A percentile compares a stretch with the other conserved stretches of the same genome.
Conservation (phyloP, 1,140 invertebrate species). For the Brachionus plicatilis region DNA sequence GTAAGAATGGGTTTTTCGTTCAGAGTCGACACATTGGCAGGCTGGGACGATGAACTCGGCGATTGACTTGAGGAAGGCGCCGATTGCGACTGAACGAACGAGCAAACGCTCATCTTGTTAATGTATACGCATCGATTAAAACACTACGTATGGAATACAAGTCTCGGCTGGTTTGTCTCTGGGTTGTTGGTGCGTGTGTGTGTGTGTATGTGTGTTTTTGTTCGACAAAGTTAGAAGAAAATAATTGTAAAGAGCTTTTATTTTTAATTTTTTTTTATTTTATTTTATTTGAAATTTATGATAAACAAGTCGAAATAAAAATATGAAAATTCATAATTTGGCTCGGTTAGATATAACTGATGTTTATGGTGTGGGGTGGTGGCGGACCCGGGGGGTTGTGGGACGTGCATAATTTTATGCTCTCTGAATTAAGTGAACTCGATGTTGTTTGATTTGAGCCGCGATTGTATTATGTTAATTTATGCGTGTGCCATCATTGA, state of each 20-base stretch:
- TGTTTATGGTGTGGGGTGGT: conserved; percentile 2
- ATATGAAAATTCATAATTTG: not conserved
- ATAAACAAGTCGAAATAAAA: conserved; percentile 5
- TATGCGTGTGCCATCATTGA: not conserved
- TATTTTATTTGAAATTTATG: conserved; percentile 24
- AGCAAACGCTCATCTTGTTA: conserved; percentile 15
- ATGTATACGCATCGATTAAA: not conserved
- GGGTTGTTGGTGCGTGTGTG: not conserved
- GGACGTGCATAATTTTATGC: not conserved
- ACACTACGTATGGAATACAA: not conserved
- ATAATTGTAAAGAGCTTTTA: not conserved
- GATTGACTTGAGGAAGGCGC: not conserved
- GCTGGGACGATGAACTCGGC: not conserved
- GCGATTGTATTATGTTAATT: not conserved
- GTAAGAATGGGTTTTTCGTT: not conserved
- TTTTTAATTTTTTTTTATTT: not conserved
- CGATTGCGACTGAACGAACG: conserved; percentile 2
- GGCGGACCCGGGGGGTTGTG: not conserved
- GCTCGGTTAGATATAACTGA: conserved; percentile 18
- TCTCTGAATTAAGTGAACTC: conserved; percentile 8
- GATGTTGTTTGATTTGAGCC: not conserved
- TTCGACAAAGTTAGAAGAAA: not conserved
- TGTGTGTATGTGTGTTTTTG: not conserved
- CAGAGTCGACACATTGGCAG: not conserved
- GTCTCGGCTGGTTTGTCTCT: not conserved